Evolutionary conservation across 2,797 vertebrate genomes (phyloP).

Genomic region (Threskiornis aethiopicus): DNA sequence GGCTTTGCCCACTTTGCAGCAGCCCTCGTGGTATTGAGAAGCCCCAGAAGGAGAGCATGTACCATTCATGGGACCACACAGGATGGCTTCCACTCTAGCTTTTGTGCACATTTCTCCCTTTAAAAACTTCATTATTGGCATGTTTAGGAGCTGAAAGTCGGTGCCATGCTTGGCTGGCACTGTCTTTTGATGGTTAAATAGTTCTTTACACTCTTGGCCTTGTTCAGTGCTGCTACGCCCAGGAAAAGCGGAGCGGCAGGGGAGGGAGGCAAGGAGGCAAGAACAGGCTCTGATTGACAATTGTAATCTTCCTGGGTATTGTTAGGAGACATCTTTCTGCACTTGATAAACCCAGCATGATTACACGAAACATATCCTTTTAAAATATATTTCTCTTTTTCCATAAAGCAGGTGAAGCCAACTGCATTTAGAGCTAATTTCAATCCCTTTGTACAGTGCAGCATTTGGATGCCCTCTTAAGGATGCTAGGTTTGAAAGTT

Average conservation of each 20-base stretch:
- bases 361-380: constrained; percentile 39
- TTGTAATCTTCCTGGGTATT: constrained; percentile 44
- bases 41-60: neutral
- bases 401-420: constrained; percentile 26
- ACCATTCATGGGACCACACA: constrained; percentile 13
- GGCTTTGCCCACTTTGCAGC: constrained; percentile 22
- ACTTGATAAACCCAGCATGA: constrained; percentile 42
- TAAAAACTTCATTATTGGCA: constrained; percentile 27
- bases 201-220: neutral
- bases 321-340: constrained; percentile 48
- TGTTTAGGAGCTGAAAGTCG: neutral
- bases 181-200: constrained; percentile 23
- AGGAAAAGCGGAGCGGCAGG: constrained; percentile 8
- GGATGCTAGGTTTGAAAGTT: constrained; percentile 49
- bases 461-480: constrained; percentile 68
- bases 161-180: constrained; percentile 33
- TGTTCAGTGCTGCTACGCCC: neutral
- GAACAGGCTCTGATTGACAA: constrained; percentile 22
- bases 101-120: neutral
- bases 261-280: neutral
- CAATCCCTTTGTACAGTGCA: constrained; percentile 29
- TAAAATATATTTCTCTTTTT: constrained; percentile 37
- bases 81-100: neutral
- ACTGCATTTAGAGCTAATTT: constrained; percentile 42
- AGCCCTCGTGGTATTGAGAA: neutral